Evolutionary conservation across 92 coral and sea anemone species (phyloP).

Genomic region (Parazoanthus swiftii): DNA sequence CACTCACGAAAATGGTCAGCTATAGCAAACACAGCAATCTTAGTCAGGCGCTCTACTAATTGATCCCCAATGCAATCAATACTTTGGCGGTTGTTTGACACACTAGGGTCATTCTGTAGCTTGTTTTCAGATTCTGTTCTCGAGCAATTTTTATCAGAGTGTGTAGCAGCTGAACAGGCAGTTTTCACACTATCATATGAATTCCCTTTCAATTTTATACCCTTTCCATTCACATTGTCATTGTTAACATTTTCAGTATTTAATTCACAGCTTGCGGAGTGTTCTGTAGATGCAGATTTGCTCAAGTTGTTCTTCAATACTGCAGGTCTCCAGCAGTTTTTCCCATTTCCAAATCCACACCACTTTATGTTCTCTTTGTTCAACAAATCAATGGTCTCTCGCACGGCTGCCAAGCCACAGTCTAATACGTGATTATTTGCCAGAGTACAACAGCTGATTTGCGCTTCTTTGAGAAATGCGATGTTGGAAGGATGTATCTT

Average conservation of each 20-base stretch:
- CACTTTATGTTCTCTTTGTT: slow-evolving; percentile 36
- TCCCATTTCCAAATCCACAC: slow-evolving; percentile 36
- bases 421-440: slow-evolving; percentile 35
- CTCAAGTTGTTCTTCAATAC: neutral
- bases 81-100: neutral
- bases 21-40: slow-evolving; percentile 39
- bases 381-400: slow-evolving; percentile 26
- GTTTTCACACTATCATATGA: neutral
- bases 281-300: neutral
- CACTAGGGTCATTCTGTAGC: neutral
- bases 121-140: neutral
- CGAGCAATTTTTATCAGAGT: neutral
- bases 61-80: neutral
- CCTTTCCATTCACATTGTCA: neutral
- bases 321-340: slow-evolving; percentile 39
- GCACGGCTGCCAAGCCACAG: slow-evolving; percentile 26
- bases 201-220: neutral
- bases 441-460: slow-evolving; percentile 18
- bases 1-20: slow-evolving; percentile 46
- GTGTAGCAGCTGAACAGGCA: neutral
- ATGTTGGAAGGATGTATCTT: slow-evolving; percentile 27
- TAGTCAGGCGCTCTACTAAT: neutral
- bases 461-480: slow-evolving; percentile 35
- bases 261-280: neutral
- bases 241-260: neutral